Percentiles rank a stretch among this genome's conserved stretches.
These are phyloP conservation scores for Platanista minor DNA, from an alignment of 2,113 vertebrate species.

Conservation along the genomic window DNA sequence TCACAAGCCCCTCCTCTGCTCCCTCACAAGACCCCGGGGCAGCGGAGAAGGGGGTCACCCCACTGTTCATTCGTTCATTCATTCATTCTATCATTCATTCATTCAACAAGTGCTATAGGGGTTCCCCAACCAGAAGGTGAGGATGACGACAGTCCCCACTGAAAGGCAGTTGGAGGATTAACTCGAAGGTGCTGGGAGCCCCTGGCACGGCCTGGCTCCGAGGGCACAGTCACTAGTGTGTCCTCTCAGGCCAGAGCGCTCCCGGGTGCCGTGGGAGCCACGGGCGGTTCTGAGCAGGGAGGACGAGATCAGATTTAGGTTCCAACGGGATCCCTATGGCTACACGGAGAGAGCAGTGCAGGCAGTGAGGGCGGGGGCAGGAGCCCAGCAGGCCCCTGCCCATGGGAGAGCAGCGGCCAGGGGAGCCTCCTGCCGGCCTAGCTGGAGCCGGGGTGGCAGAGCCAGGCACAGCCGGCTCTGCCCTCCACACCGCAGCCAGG, in stretches of 20 bases:
- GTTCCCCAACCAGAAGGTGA: neutral
- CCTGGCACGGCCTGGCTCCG: neutral
- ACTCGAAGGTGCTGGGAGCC: neutral
- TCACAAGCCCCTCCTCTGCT: fast-evolving
- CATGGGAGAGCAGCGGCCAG: neutral
- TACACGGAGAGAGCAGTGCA: fast-evolving
- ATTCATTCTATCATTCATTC: neutral
- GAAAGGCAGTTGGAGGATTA: neutral
- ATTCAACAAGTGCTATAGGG: fast-evolving
- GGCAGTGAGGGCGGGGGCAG: fast-evolving
- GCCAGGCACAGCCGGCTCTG: neutral
- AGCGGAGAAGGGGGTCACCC: neutral
- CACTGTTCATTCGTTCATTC: neutral
- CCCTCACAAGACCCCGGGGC: neutral
- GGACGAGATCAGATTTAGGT: fast-evolving
- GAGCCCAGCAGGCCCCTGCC: neutral
- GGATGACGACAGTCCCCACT: no score
- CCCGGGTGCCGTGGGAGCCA: neutral
- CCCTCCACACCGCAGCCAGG: neutral
- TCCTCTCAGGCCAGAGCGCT: neutral
- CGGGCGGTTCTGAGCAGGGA: neutral
- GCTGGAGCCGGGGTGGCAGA: neutral
- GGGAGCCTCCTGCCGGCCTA: fast-evolving
- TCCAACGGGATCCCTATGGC: neutral
- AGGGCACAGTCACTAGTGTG: fast-evolving